Conservation (phyloP, 2,113 vertebrate genomes). For the Patagioenas fasciata region DNA sequence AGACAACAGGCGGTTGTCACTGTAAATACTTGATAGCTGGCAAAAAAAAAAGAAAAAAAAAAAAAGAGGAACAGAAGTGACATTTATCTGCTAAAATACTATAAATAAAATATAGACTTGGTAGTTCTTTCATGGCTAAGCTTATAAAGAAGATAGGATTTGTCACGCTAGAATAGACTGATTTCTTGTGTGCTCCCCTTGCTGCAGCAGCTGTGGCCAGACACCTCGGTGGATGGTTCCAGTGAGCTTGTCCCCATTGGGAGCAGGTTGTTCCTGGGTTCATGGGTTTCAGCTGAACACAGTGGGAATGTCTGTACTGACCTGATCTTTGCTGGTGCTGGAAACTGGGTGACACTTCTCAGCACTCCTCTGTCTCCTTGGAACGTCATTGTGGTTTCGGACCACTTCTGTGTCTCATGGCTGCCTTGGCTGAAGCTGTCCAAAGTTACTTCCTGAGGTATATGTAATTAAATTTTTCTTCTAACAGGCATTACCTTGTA, state of each 20-base stretch:
- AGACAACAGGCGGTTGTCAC: conserved; percentile 27
- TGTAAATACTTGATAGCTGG: conserved; percentile 16
- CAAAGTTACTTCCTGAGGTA: neutral
- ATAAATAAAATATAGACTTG: conserved; percentile 26
- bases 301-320: neutral
- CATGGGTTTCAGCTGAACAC: neutral
- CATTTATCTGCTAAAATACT: conserved; percentile 32
- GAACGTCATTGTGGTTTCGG: neutral
- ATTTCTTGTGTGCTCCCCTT: neutral
- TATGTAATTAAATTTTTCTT: neutral
- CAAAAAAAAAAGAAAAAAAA: neutral
- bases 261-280: neutral
- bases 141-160: neutral
- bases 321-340: neutral
- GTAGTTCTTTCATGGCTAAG: conserved; percentile 18
- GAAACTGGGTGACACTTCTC: neutral
- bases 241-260: neutral
- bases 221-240: neutral
- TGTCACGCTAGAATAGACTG: neutral
- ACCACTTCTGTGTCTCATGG: neutral
- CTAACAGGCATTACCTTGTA: fast-evolving
- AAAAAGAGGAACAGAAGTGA: neutral
- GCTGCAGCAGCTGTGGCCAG: neutral
- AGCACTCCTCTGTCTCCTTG: neutral
- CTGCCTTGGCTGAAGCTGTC: neutral